These are phyloP conservation scores for Lordiphosa stackelbergi DNA, from an alignment of 1,140 invertebrate genomes.

Conservation along the genomic window DNA sequence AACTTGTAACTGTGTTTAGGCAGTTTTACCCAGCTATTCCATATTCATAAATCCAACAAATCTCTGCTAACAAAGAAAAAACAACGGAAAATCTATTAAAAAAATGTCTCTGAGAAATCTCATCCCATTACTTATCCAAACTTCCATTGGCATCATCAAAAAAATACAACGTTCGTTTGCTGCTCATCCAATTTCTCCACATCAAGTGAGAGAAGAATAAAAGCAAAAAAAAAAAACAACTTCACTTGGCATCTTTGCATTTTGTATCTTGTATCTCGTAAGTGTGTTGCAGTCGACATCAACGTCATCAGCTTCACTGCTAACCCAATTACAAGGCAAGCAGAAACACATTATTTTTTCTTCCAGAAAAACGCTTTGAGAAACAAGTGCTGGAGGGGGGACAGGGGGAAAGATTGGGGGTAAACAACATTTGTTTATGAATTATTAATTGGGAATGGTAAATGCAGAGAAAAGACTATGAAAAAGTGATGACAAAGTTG, in stretches of 20 bases:
- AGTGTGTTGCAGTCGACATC: constrained; percentile 9
- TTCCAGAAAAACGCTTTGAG: constrained; percentile 48
- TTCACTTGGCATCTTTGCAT: constrained; percentile 4
- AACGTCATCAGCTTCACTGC: constrained; percentile 28
- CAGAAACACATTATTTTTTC: constrained; percentile 21
- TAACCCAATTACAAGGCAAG: constrained; percentile 47
- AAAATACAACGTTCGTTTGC: background rate
- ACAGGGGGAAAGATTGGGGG: background rate
- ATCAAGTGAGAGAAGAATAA: background rate
- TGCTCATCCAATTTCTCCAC: background rate
- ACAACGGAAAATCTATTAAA: too few species aligned
- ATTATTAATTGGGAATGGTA: constrained; percentile 55
- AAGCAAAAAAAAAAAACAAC: constrained; percentile 8
- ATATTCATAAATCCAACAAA: too few species aligned
- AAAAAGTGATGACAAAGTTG: constrained; percentile 21
- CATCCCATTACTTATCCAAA: too few species aligned
- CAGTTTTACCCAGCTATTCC: background rate
- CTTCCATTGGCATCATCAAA: too few species aligned
- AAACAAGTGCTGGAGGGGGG: constrained; percentile 19
- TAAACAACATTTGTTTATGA: constrained; percentile 37
- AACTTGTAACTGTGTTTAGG: constrained; percentile 43
- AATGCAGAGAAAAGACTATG: constrained; percentile 9
- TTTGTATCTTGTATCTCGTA: constrained; percentile 16
- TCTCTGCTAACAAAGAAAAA: too few species aligned
- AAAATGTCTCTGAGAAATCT: too few species aligned